These are phyloP conservation scores for Chrysotoxum bicinctum DNA, from an alignment of 2,888 invertebrate species.

Conservation along the genomic window DNA sequence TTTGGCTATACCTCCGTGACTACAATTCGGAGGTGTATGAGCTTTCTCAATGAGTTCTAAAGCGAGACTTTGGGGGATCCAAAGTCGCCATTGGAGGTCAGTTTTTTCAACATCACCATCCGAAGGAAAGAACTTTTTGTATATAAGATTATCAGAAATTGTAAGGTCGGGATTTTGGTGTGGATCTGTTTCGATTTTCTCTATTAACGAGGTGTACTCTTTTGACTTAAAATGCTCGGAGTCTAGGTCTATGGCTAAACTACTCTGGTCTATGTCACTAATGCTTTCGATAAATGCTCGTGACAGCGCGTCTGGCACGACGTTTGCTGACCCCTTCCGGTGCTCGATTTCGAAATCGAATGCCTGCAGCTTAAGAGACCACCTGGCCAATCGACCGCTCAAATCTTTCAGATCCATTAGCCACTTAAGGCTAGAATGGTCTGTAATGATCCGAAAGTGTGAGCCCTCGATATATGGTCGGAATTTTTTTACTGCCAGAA, in stretches of 20 bases:
- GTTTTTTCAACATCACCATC: neutral
- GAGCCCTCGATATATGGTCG: slow-evolving; percentile 53
- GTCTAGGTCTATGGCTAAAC: neutral
- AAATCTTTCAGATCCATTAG: slow-evolving; percentile 70
- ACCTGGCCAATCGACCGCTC: slow-evolving; percentile 74
- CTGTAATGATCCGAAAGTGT: slow-evolving; percentile 67
- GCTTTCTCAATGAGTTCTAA: neutral
- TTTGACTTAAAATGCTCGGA: neutral
- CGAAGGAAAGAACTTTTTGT: slow-evolving; percentile 14
- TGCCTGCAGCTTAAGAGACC: slow-evolving; percentile 61
- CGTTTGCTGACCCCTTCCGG: slow-evolving; percentile 74
- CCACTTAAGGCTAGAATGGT: slow-evolving; percentile 74
- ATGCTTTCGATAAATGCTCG: slow-evolving; percentile 13
- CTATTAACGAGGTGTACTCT: neutral
- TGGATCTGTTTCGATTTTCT: neutral
- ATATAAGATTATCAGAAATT: slow-evolving; percentile 41
- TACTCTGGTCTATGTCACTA: neutral
- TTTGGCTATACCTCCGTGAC: slow-evolving; percentile 49
- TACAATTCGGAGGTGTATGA: neutral
- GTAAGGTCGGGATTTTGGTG: neutral
- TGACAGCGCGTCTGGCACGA: slow-evolving; percentile 66
- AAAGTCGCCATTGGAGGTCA: neutral
- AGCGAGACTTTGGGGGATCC: slow-evolving; percentile 21
- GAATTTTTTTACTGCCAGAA: slow-evolving; percentile 39
- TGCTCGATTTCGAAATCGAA: slow-evolving; percentile 73